These are phyloP conservation scores for Coendou prehensilis DNA, from an alignment of 2,797 vertebrate species.

Conservation along the genomic window DNA sequence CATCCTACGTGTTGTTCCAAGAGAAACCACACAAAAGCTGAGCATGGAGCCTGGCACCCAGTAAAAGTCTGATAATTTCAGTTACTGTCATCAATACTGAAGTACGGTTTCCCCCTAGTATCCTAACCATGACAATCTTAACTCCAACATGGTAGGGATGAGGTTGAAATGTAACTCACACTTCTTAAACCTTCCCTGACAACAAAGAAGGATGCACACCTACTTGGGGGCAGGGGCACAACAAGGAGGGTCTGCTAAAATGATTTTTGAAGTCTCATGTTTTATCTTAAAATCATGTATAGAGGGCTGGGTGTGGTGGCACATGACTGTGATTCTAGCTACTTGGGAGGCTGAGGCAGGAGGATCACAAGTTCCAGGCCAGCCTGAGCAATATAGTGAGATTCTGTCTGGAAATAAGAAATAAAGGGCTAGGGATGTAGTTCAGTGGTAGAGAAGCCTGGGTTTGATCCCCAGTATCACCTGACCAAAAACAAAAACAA, in stretches of 20 bases:
- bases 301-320: not conserved
- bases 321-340: not conserved
- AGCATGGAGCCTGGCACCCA: not conserved
- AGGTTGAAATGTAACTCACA: not conserved
- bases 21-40: not conserved
- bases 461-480: not conserved
- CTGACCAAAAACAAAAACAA: not conserved
- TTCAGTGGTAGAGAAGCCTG: not conserved
- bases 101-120: not conserved
- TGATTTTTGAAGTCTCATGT: not conserved
- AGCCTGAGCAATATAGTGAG: not conserved
- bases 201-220: not conserved
- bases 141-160: not conserved
- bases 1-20: not conserved
- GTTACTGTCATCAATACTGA: not conserved
- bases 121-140: not conserved
- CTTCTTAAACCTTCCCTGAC: not conserved
- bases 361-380: not conserved
- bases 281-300: slow-evolving; percentile 6
- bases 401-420: not conserved
- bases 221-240: not conserved
- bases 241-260: not conserved
- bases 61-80: not conserved
- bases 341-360: not conserved
- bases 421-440: not conserved